Percentiles rank a stretch among this genome's conserved stretches.
These are phyloP conservation scores for Sarcophaga bullata DNA, from an alignment of 1,140 invertebrate species.

Conservation along the genomic window DNA sequence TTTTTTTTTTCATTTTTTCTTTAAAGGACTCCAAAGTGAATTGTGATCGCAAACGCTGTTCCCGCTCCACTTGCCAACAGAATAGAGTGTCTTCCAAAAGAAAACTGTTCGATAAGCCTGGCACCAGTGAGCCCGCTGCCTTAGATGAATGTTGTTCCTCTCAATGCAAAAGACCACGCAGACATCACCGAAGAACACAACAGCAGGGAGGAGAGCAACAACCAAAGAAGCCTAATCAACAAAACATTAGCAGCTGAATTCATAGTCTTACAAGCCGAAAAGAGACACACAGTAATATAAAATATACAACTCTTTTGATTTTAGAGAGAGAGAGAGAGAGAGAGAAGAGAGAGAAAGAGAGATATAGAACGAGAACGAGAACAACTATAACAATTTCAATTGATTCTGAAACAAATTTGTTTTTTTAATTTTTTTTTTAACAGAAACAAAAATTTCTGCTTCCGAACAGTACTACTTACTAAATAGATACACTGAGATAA, in stretches of 20 bases:
- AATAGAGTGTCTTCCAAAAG: slow-evolving; percentile 63
- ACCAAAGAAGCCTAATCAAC: not conserved
- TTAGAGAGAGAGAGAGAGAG: slow-evolving; percentile 28
- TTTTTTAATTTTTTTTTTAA: too few species aligned
- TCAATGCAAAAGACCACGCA: slow-evolving; percentile 68
- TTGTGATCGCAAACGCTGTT: slow-evolving; percentile 82
- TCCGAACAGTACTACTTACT: too few species aligned
- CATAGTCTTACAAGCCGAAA: not conserved
- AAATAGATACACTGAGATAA: too few species aligned
- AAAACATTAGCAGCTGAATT: slow-evolving; percentile 40
- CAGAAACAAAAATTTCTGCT: too few species aligned
- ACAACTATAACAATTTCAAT: too few species aligned
- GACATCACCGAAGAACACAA: slow-evolving; percentile 64
- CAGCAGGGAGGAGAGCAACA: slow-evolving; percentile 46
- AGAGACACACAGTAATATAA: not conserved
- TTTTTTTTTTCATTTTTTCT: slow-evolving; percentile 41
- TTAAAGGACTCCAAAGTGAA: slow-evolving; percentile 81
- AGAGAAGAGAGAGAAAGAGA: not conserved
- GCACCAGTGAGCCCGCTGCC: slow-evolving; percentile 46
- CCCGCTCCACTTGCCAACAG: slow-evolving; percentile 74
- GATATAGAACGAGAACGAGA: slow-evolving; percentile 25
- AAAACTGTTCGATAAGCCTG: slow-evolving; percentile 62
- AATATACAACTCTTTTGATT: not conserved
- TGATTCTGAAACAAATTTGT: too few species aligned
- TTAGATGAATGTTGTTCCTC: slow-evolving; percentile 69